Percentiles rank a stretch among this genome's conserved stretches.
Evolutionary conservation across 1,140 invertebrate species (phyloP).

Genomic region (Homalodisca vitripennis): DNA sequence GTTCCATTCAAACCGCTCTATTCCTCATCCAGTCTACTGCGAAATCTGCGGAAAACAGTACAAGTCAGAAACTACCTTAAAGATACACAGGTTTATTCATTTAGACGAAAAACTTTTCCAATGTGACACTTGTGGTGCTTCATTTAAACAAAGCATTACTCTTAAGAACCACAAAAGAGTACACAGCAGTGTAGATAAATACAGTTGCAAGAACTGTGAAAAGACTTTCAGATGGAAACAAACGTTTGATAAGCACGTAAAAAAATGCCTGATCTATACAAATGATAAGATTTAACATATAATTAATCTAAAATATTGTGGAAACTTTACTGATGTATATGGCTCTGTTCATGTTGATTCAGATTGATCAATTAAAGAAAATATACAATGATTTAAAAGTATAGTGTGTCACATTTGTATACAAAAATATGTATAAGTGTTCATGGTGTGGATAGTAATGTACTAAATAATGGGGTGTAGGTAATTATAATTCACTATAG

Average conservation of each 20-base stretch:
- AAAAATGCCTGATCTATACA: background rate
- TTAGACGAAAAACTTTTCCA: background rate
- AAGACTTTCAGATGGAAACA: constrained; percentile 8
- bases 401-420: too few relatives aligned
- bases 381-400: too few relatives aligned
- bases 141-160: background rate
- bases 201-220: background rate
- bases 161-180: constrained; percentile 2
- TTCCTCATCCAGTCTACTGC: background rate
- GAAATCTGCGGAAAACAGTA: constrained; percentile 2
- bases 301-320: too few relatives aligned
- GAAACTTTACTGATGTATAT: too few relatives aligned
- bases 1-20: too few relatives aligned
- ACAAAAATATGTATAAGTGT: too few relatives aligned
- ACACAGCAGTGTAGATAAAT: background rate
- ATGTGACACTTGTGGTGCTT: background rate
- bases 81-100: background rate
- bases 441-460: too few relatives aligned
- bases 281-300: too few relatives aligned
- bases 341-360: too few relatives aligned
- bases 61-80: background rate
- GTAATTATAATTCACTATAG: too few relatives aligned
- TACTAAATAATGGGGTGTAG: too few relatives aligned
- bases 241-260: background rate
- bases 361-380: too few relatives aligned